phyloP scores from a whole-genome alignment of 2,888 invertebrate species.

The Zhengitettix transpicula region DNA sequence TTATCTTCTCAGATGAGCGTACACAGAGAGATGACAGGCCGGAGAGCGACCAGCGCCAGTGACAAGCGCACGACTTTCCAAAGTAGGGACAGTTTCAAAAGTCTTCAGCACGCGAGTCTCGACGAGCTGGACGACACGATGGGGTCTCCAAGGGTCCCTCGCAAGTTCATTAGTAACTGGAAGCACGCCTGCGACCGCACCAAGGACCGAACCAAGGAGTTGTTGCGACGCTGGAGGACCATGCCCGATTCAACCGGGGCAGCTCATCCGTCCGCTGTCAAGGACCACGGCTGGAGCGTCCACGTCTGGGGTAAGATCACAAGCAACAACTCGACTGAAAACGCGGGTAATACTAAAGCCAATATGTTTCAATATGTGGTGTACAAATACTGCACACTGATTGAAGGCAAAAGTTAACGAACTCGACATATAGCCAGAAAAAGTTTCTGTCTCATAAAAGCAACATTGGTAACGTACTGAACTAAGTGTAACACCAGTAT shows the following conservation, averaged over 20 bases:
- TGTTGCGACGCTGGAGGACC: slow-evolving; percentile 52
- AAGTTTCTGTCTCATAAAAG: too few species aligned
- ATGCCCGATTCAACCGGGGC: slow-evolving; percentile 34
- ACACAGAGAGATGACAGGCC: neutral
- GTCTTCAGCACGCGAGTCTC: neutral
- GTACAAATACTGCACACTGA: too few species aligned
- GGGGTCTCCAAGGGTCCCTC: slow-evolving; percentile 35
- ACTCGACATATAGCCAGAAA: too few species aligned
- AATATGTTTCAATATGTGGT: too few species aligned
- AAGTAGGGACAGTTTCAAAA: neutral
- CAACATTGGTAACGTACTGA: too few species aligned
- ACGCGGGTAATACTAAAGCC: too few species aligned
- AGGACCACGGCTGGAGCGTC: slow-evolving; percentile 48
- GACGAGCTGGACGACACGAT: neutral
- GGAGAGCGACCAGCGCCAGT: neutral
- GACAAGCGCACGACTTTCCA: neutral
- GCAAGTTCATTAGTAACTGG: slow-evolving; percentile 59
- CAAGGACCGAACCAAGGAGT: slow-evolving; percentile 54
- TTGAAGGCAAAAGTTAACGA: too few species aligned
- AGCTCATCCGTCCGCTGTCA: slow-evolving; percentile 5
- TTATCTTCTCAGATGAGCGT: too few species aligned
- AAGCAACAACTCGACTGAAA: too few species aligned
- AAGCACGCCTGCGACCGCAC: slow-evolving; percentile 59
- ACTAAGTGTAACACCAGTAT: too few species aligned
- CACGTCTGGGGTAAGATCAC: slow-evolving; percentile 57